Conservation (phyloP, 2,888 invertebrate genomes). For the Lacanobia wlatinum region DNA sequence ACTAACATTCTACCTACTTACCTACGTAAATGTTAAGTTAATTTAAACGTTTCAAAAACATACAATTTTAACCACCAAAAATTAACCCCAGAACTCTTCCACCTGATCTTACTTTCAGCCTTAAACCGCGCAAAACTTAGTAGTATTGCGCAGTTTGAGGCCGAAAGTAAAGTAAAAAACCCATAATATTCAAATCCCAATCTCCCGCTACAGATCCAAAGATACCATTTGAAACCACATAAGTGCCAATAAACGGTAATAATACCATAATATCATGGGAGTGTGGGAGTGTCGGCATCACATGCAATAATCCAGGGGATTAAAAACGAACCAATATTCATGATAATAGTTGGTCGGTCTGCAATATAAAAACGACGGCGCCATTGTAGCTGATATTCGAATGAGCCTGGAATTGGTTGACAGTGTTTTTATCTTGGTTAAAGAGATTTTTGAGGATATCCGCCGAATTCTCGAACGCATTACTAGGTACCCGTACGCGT, state of each 20-base stretch:
- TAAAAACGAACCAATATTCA: slow-evolving; percentile 74
- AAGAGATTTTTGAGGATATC: slow-evolving; percentile 8
- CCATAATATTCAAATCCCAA: slow-evolving; percentile 25
- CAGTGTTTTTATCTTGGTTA: slow-evolving; percentile 25
- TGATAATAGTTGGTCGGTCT: slow-evolving; percentile 66
- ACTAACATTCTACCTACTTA: too few relatives aligned
- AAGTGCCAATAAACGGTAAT: slow-evolving; percentile 59
- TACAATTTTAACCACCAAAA: too few relatives aligned
- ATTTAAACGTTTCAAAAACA: too few relatives aligned
- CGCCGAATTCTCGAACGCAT: slow-evolving; percentile 3
- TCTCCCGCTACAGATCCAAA: slow-evolving; percentile 26
- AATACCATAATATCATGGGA: slow-evolving; percentile 45
- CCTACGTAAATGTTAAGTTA: too few relatives aligned
- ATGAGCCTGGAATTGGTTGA: slow-evolving; percentile 22
- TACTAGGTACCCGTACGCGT: neutral
- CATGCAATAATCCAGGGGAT: slow-evolving; percentile 69
- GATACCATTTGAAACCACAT: slow-evolving; percentile 47
- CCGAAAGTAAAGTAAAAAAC: slow-evolving; percentile 26
- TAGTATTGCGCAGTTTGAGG: too few relatives aligned
- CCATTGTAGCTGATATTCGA: slow-evolving; percentile 42
- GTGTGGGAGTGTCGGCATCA: slow-evolving; percentile 45
- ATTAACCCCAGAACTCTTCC: neutral
- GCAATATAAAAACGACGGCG: slow-evolving; percentile 55
- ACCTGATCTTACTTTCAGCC: neutral
- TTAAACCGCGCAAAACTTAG: neutral